Base-by-base conservation (phyloP, 1,140 invertebrate species). In the Drosophila triauraria region DNA sequence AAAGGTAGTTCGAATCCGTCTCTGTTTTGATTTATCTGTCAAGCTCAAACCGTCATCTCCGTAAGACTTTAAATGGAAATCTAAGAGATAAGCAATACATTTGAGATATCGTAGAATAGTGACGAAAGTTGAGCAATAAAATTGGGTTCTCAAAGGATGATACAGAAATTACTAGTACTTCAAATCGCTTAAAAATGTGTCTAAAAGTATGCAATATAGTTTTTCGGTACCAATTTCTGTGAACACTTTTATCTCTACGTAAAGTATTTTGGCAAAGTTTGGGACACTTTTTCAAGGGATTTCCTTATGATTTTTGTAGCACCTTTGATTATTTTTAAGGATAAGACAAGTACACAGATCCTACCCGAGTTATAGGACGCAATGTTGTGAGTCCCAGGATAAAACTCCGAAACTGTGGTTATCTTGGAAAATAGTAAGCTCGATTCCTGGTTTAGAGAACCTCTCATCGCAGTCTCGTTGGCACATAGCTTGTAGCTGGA, bases 1-100 rank as follows among this genome's bases (percentile, higher is more conserved):
- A 93, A 99, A 99, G 0, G 98, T 99, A 23, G 98, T 99, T 75
- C 98, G 94, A 93, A 99, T 99, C 78, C 98, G 94, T 42, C 98
- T 94, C 93, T 98, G 97, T 94, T 98, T 98, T 64, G 97, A 94
- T 93, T 98, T 98, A 93, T 98, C 97, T 30, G 97, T 97, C 48
- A 98, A 93, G 8, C 96, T 95, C 4, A 94, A 93, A 1, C 97
- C 97, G 82, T 97, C 96, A 1, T 96, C 96, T 5, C 70, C 67
- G 63, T 62, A 87, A 2, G 82, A 44, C 42, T 87, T 87, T 20
- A 87, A 46, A 61, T 88, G 84, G 27, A 80, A 88, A 67, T 88
- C 84, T 87, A 27, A 46, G 13, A 17, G 38, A 63, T 10, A 8
- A 20, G 17, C 6, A 54, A 4, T 12, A 23, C 32, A 13, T 12